These are phyloP conservation scores for Delphinapterus leucas DNA, from an alignment of 2,113 vertebrate genomes.

Conservation along the genomic window DNA sequence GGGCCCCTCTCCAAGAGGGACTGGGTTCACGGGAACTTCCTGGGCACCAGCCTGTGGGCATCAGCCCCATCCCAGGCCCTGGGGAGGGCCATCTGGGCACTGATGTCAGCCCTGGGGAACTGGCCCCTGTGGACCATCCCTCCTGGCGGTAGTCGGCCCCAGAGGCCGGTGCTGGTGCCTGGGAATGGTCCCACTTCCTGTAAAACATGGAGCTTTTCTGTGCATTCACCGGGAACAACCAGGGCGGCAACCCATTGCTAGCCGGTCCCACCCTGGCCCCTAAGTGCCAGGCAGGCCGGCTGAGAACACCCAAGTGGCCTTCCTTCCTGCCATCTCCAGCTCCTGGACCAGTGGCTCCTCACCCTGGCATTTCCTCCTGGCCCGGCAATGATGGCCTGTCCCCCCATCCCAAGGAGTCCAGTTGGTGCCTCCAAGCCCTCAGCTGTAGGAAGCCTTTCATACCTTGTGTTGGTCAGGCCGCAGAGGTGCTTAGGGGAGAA, in stretches of 20 bases:
- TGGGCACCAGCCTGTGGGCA: fast-evolving
- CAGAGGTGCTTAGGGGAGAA: background rate
- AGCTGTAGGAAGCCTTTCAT: background rate
- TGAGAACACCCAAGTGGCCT: background rate
- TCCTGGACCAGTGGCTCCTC: background rate
- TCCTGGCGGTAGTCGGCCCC: background rate
- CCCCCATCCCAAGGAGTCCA: background rate
- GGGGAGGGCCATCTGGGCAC: too few species aligned
- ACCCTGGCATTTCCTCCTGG: background rate
- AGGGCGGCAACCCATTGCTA: background rate
- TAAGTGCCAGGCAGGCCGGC: background rate
- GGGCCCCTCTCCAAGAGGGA: background rate
- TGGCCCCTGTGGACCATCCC: background rate
- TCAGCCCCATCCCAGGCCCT: background rate
- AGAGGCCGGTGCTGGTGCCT: background rate
- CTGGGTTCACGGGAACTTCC: background rate
- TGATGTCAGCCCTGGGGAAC: background rate
- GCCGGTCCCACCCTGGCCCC: background rate
- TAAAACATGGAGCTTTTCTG: background rate
- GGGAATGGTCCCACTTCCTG: background rate
- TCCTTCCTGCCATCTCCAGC: constrained; percentile 24
- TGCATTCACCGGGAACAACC: background rate
- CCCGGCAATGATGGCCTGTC: background rate
- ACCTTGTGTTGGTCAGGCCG: background rate
- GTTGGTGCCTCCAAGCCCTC: fast-evolving